Percentiles rank a stretch among this genome's conserved stretches.
Conservation (phyloP, 2,113 vertebrate genomes). For the Neopipo cinnamomea region DNA sequence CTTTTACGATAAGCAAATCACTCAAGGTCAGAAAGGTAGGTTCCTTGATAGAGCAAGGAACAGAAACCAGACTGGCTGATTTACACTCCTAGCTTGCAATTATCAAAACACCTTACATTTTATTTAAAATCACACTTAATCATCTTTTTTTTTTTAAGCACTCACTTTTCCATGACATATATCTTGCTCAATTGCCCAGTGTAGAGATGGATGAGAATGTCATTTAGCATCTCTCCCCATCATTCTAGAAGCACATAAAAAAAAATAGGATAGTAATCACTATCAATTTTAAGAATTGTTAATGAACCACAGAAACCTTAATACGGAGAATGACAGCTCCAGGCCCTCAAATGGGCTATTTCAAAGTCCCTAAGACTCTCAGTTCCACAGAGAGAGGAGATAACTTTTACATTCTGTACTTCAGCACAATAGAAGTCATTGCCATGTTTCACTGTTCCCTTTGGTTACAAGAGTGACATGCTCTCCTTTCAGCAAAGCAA, state of each 20-base stretch:
- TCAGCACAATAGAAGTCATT: neutral
- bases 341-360: neutral
- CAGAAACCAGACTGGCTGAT: neutral
- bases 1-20: neutral
- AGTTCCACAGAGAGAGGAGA: neutral
- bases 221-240: constrained; percentile 1
- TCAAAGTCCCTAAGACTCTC: neutral
- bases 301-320: constrained; percentile 37
- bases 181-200: constrained; percentile 33
- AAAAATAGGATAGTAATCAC: neutral
- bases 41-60: neutral
- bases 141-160: neutral
- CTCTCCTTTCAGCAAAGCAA: neutral
- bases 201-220: neutral
- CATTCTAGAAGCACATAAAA: neutral
- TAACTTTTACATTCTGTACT: neutral
- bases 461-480: neutral
- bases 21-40: neutral
- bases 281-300: neutral
- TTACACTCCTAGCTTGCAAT: neutral
- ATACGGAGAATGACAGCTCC: constrained; percentile 14
- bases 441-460: neutral
- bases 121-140: neutral
- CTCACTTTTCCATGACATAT: neutral
- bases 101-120: neutral